phyloP scores from a whole-genome alignment of 2,888 invertebrate genomes.

The Spilosoma lubricipeda region DNA sequence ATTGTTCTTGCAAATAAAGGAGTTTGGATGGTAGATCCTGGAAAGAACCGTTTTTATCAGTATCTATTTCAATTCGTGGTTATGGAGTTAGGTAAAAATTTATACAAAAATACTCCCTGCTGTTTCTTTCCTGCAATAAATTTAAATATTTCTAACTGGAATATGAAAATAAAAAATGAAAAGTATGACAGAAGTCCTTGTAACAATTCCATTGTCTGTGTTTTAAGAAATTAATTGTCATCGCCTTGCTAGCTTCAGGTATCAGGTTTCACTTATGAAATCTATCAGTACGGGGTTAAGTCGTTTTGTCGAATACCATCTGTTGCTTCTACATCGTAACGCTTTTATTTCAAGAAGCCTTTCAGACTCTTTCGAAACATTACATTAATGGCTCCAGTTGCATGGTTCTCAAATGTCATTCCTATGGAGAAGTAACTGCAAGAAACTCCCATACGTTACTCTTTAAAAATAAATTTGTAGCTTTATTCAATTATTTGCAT shows the following conservation, averaged over 20 bases:
- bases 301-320: no score
- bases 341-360: no score
- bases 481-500: no score
- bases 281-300: no score
- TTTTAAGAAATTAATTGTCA: neutral
- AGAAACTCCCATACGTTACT: no score
- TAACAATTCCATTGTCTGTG: neutral
- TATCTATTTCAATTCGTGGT: neutral
- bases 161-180: neutral
- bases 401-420: no score
- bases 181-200: neutral
- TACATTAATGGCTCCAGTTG: no score
- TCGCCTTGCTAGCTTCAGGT: neutral
- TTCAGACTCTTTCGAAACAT: no score
- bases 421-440: no score
- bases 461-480: no score
- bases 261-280: neutral
- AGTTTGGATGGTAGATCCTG: slow-evolving; percentile 38
- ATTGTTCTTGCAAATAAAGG: slow-evolving; percentile 64
- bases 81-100: neutral
- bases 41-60: neutral
- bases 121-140: neutral
- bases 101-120: no score
- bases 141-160: neutral
- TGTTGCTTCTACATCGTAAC: no score